Base-by-base conservation (phyloP, 2,888 invertebrate genomes). In the Cosmopolites sordidus region DNA sequence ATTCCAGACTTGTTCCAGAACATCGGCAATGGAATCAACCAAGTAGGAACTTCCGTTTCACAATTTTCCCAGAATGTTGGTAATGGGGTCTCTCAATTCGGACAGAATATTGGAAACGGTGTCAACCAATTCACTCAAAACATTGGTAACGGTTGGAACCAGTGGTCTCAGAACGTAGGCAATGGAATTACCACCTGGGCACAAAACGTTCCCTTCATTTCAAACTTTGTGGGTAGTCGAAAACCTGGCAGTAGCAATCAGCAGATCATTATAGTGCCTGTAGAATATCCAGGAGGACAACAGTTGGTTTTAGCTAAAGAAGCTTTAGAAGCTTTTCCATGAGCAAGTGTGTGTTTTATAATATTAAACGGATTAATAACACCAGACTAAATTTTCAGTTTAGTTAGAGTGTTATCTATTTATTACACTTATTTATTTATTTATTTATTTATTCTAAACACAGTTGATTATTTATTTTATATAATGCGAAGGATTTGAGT, bases 1-100 rank as follows among this genome's bases (percentile, higher is more conserved):
- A 79, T 84, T 0, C 83, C 83, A 1, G 82, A 83, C 60, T 72
- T 78, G 0, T 72, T 83, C 46, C 53, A 55, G 41, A 83, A 83
- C 63, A 78, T 83, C 0, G 82, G 83, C 2, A 81, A 83, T 60
- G 72, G 77, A 0, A 70, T 82, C 39, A 67, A 72, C 11, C 63
- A 63, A 14, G 63, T 68, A 16, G 56, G 59, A 3, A 50, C 11
- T 17, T 40, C 15, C 14, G 33, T 59, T n/a, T 17, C 27, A 11
- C 48, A 53, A n/a, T 46, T 56, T 9, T 16, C 51, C 3, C 42
- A 44, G 15, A 63, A 62, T n/a, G 64, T 71, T 18, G 64, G 64
- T 3, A 59, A 58, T 16, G 58, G 59, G 1, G 52, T 64, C 1
- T 56, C 59, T 11, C 48, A 52, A 9, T 51, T 61, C 22, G 49